Percentiles rank a stretch among this genome's conserved stretches.
Evolutionary conservation across 2,888 invertebrate genomes (phyloP).

Genomic region (Mythimna albipuncta): DNA sequence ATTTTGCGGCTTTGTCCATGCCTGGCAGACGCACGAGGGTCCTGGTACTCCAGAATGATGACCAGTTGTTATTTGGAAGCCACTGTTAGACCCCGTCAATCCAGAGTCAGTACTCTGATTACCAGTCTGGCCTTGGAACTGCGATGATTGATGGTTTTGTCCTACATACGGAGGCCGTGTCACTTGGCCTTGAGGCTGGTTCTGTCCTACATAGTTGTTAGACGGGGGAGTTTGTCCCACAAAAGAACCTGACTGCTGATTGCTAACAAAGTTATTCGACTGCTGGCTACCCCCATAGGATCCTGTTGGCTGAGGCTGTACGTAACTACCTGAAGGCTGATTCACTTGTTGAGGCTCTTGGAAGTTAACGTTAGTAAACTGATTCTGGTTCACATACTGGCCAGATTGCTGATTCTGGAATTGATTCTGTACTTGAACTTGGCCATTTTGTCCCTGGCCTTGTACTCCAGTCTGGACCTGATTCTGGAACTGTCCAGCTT

Average conservation of each 20-base stretch:
- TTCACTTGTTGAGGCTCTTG: constrained; percentile 55
- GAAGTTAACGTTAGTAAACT: constrained; percentile 45
- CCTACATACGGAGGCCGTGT: constrained; percentile 54
- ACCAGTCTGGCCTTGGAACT: constrained; percentile 49
- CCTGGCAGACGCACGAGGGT: constrained; percentile 84
- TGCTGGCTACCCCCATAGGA: constrained; percentile 49
- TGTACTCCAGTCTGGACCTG: constrained; percentile 58
- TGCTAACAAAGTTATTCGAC: constrained; percentile 24
- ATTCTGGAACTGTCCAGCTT: constrained; percentile 61
- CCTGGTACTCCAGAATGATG: constrained; percentile 73
- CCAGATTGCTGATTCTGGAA: constrained; percentile 47
- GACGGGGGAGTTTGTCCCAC: constrained; percentile 42
- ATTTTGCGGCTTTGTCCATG: constrained; percentile 82
- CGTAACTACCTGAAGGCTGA: constrained; percentile 29
- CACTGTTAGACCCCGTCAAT: constrained; percentile 51
- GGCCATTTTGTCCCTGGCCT: constrained; percentile 32
- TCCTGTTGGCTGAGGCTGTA: constrained; percentile 46
- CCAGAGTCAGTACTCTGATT: constrained; percentile 24
- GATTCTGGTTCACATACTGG: constrained; percentile 59
- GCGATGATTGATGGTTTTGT: constrained; percentile 52
- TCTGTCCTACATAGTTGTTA: constrained; percentile 40
- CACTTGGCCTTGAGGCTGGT: constrained; percentile 44
- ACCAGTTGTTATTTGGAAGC: constrained; percentile 73
- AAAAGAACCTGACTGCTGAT: constrained; percentile 42
- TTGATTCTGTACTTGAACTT: constrained; percentile 47